Evolutionary conservation across 2,888 invertebrate species (phyloP).

Genomic region (Frankliniella fusca): DNA sequence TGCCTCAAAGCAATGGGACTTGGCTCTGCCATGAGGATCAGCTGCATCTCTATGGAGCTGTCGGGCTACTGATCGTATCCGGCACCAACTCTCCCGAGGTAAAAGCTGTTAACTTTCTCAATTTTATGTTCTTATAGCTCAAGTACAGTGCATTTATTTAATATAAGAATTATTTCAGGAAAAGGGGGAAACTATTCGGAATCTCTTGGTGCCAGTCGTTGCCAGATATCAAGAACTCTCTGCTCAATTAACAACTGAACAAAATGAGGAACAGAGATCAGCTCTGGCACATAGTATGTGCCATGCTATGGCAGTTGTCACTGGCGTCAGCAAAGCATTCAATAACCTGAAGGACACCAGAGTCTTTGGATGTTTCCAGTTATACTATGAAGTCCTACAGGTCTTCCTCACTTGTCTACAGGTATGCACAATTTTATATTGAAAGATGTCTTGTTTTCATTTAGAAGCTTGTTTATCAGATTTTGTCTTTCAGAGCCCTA

Average conservation of each 20-base stretch:
- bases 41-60: constrained; percentile 55
- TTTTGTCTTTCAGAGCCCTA: constrained; percentile 29
- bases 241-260: constrained; percentile 43
- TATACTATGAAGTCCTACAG: constrained; percentile 51
- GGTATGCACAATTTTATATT: constrained; percentile 40
- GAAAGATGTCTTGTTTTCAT: not conserved
- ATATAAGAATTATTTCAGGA: constrained; percentile 42
- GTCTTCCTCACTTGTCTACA: constrained; percentile 51
- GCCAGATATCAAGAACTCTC: constrained; percentile 47
- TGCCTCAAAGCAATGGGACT: constrained; percentile 45
- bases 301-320: constrained; percentile 53
- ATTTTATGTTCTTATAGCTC: no score
- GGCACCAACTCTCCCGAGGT: constrained; percentile 50
- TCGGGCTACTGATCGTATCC: constrained; percentile 53
- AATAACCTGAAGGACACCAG: constrained; percentile 53
- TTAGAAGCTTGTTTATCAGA: not conserved
- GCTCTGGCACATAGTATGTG: constrained; percentile 43
- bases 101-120: constrained; percentile 31
- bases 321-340: constrained; percentile 57
- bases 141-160: no score
- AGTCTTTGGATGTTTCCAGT: constrained; percentile 50
- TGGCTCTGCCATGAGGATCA: constrained; percentile 53
- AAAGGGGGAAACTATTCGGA: constrained; percentile 48
- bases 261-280: constrained; percentile 37
- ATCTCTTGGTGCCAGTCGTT: constrained; percentile 50